phyloP scores from a whole-genome alignment of 2,113 vertebrate genomes.

The Pardalotus punctatus region DNA sequence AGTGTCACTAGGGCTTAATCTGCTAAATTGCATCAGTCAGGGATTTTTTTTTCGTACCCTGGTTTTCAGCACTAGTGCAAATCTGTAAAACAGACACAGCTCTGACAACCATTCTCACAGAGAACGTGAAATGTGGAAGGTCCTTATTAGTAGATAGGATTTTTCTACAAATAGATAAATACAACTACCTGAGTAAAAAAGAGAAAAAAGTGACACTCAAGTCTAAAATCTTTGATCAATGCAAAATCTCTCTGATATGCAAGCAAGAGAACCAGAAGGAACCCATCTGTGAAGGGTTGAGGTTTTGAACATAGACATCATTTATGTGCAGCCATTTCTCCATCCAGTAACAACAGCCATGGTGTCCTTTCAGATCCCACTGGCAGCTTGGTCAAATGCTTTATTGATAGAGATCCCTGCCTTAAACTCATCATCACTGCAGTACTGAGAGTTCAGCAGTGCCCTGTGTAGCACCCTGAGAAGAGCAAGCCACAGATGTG shows the following conservation, averaged over 20 bases:
- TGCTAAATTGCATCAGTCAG: background rate
- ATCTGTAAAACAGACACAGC: background rate
- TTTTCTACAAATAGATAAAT: background rate
- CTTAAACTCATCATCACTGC: background rate
- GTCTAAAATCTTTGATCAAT: background rate
- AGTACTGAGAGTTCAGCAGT: background rate
- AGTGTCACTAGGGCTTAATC: background rate
- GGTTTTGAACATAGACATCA: background rate
- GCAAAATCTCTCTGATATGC: background rate
- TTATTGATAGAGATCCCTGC: background rate
- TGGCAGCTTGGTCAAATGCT: background rate
- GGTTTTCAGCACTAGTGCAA: background rate
- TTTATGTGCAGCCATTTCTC: rapidly evolving
- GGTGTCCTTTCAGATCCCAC: background rate
- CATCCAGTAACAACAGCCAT: background rate
- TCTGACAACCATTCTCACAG: background rate
- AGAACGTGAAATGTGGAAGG: background rate
- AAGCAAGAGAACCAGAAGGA: background rate
- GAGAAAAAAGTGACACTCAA: background rate
- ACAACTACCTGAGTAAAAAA: background rate
- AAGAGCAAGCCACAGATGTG: background rate
- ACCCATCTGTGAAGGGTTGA: background rate
- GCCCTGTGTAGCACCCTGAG: background rate
- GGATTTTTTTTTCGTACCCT: background rate
- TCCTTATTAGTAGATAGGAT: background rate